Evolutionary conservation across 1,140 invertebrate genomes (phyloP).

Genomic region (Hetaerina americana): DNA sequence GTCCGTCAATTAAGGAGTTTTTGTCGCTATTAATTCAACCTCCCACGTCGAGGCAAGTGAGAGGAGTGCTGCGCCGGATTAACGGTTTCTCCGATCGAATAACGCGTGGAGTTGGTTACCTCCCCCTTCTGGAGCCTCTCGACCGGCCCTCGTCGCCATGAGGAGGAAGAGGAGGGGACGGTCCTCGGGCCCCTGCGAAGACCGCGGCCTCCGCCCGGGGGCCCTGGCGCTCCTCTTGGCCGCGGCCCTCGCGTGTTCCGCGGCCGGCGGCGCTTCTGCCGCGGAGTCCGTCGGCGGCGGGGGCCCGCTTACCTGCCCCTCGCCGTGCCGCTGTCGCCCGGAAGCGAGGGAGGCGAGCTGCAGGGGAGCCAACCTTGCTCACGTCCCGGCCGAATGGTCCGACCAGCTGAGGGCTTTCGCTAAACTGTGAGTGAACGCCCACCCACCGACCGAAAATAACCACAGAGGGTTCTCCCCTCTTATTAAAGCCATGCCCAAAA

Average conservation of each 20-base stretch:
- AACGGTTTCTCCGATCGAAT: no score
- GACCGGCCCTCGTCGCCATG: no score
- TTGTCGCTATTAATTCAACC: no score
- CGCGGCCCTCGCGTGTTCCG: neutral
- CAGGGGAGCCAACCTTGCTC: neutral
- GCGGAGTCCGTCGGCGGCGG: neutral
- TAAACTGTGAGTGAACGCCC: neutral
- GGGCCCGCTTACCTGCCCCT: neutral
- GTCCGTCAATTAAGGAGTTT: no score
- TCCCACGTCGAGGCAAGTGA: no score
- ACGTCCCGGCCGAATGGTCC: neutral
- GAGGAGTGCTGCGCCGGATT: no score
- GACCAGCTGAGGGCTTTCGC: neutral
- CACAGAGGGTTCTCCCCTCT: no score
- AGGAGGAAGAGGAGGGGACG: neutral
- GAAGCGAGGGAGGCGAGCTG: neutral
- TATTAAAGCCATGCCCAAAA: no score
- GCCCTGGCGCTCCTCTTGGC: neutral
- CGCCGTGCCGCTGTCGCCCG: neutral
- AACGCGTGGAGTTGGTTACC: no score
- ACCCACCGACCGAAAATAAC: no score
- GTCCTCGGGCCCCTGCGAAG: neutral
- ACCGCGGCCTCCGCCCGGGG: neutral
- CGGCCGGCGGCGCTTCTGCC: neutral
- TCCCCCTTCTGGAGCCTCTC: no score